phyloP scores from a whole-genome alignment of 1,140 invertebrate genomes.

The Nephila pilipes region DNA sequence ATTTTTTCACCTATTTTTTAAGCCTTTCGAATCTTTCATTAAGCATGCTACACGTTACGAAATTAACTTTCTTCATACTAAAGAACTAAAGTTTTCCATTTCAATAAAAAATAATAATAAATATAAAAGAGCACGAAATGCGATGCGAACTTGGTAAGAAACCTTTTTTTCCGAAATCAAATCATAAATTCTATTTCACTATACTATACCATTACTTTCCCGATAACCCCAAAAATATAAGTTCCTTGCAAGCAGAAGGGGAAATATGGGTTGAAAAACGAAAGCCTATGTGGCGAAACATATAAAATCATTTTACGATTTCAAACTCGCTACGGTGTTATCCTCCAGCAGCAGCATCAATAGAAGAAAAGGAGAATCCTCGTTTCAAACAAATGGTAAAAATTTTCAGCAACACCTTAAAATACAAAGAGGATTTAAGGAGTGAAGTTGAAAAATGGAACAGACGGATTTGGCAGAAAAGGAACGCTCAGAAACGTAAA shows the following conservation, averaged over 20 bases:
- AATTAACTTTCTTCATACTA: too few species aligned
- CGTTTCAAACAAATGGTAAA: slow-evolving; percentile 55
- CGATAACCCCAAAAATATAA: not conserved
- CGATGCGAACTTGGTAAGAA: too few species aligned
- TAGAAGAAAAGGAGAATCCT: not conserved
- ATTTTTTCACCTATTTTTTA: too few species aligned
- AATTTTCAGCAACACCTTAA: slow-evolving; percentile 38
- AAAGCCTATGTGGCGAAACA: not conserved
- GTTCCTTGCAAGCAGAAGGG: not conserved
- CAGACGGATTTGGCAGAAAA: slow-evolving; percentile 32
- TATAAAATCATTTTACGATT: slow-evolving; percentile 35
- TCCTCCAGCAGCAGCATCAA: not conserved
- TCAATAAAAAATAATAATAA: too few species aligned
- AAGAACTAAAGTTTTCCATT: too few species aligned
- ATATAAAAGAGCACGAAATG: too few species aligned
- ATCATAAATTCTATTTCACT: not conserved
- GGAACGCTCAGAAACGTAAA: slow-evolving; percentile 24
- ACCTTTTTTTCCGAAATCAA: not conserved
- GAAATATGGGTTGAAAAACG: not conserved
- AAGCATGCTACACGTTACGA: too few species aligned
- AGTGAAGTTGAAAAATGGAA: slow-evolving; percentile 61
- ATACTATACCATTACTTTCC: not conserved
- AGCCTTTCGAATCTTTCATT: too few species aligned
- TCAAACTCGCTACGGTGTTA: not conserved
- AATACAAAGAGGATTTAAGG: slow-evolving; percentile 43